A percentile compares a stretch with the other conserved stretches of the same genome.
phyloP scores from a whole-genome alignment of 1,140 invertebrate genomes.

The Cotesia chilonis region DNA sequence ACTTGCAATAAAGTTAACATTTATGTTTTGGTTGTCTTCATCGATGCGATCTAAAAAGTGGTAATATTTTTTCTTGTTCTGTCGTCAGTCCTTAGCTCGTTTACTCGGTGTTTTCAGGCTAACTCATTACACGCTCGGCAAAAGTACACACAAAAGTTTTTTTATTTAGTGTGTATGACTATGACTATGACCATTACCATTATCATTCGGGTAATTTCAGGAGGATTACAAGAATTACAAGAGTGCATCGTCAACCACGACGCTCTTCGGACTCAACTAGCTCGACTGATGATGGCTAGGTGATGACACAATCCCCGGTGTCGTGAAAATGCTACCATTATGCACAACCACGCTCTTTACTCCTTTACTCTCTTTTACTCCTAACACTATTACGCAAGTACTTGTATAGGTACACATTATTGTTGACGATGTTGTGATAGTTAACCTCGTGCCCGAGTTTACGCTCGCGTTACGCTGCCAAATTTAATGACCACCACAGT shows the following conservation, averaged over 20 bases:
- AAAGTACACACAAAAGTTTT: too few relatives aligned
- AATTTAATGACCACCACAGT: conserved; percentile 30
- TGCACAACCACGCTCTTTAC: conserved; percentile 40
- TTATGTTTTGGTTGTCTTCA: neutral
- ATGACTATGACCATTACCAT: too few relatives aligned
- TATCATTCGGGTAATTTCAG: conserved; percentile 9
- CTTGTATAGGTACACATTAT: conserved; percentile 23
- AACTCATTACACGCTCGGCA: too few relatives aligned
- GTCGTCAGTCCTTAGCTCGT: neutral
- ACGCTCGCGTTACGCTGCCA: conserved; percentile 32
- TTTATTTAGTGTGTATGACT: too few relatives aligned
- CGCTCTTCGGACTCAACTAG: conserved; percentile 29
- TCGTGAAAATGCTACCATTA: conserved; percentile 59
- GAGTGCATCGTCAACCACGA: conserved; percentile 50
- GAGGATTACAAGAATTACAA: conserved; percentile 41
- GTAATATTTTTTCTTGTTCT: conserved; percentile 2
- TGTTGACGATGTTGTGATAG: too few relatives aligned
- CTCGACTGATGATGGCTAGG: conserved; percentile 8
- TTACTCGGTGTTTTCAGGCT: too few relatives aligned
- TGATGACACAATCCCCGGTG: conserved; percentile 54
- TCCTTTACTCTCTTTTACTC: too few relatives aligned
- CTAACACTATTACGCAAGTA: conserved; percentile 28
- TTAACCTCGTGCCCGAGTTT: conserved; percentile 36
- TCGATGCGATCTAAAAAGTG: conserved; percentile 9
- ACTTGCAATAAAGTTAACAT: neutral